Evolutionary conservation across 23 tunicate genomes (phyloP), one percentile per base, ranked within the genome.

Genomic region (Ascidia mentula): DNA sequence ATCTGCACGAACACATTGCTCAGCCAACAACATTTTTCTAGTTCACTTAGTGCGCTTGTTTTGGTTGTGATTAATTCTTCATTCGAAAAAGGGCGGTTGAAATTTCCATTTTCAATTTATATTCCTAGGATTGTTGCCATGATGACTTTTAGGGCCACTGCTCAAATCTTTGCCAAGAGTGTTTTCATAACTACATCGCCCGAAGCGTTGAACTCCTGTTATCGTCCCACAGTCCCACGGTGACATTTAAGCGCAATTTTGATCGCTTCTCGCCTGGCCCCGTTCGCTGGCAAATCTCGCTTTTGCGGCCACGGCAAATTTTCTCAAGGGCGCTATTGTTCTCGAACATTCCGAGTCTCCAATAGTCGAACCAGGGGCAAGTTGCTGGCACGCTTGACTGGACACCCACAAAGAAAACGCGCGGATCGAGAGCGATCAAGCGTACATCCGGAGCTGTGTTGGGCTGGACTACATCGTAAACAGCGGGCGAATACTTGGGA

Each of bases 161-260:
- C n/a, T n/a, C n/a, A n/a, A 42, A 12, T 42, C 53, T 9, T 42
- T 42, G 15, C 53, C 12, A 42, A 42, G 15, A 42, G 15, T 12
- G 53, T 42, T 42, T 42, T 42, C 15, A 42, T 9, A 42, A 42
- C 53, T 42, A 42, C 53, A 53, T 53, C 22, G 65, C 65, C 65
- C 24, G 28, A 28, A 53, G 65, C 65, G 24, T 53, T 28, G 24
- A 53, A 26, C 65, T 26, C 65, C 65, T 53, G 22, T 53, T 28
- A 53, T 53, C 65, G 12, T 9, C 24, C 12, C 13, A 53, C 65
- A 53, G 24, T 53, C 65, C 65, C 65, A 53, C 65, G 65, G 65
- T 53, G 65, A 53, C 65, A 53, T 53, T 53, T 53, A n/a, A 53
- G 65, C 65, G 7, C 13, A 53, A 53, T 53, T 53, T 53, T 28